These are phyloP conservation scores for Etheostoma perlongum DNA, from an alignment of 2,797 vertebrate genomes.

Conservation along the genomic window DNA sequence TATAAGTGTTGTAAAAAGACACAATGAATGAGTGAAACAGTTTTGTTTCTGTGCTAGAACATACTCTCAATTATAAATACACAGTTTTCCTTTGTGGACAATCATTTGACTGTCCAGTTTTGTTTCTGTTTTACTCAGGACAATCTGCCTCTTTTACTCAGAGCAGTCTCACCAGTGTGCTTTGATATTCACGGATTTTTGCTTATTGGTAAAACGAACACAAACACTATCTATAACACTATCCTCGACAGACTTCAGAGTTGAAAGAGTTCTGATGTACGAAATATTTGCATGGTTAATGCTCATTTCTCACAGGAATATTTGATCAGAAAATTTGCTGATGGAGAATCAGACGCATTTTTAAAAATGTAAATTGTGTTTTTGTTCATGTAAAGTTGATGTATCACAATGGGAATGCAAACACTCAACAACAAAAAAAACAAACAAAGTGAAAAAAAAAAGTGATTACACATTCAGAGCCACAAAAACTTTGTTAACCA, in stretches of 20 bases:
- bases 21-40: neutral
- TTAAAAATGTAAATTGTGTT: slow-evolving; percentile 62
- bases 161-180: slow-evolving; percentile 42
- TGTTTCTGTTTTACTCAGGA: slow-evolving; percentile 60
- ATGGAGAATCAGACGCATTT: slow-evolving; percentile 39
- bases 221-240: slow-evolving; percentile 41
- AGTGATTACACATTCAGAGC: neutral
- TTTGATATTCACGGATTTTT: slow-evolving; percentile 56
- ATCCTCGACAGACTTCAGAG: slow-evolving; percentile 50
- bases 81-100: slow-evolving; percentile 36
- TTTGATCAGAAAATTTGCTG: slow-evolving; percentile 55
- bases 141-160: slow-evolving; percentile 63
- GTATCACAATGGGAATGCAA: slow-evolving; percentile 24
- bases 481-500: neutral
- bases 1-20: neutral
- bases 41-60: too few relatives aligned
- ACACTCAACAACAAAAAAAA: slow-evolving; percentile 11
- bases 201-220: slow-evolving; percentile 49
- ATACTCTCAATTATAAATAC: too few relatives aligned
- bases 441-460: slow-evolving; percentile 8
- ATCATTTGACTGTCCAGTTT: slow-evolving; percentile 56
- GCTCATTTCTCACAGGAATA: slow-evolving; percentile 51
- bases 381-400: slow-evolving; percentile 36
- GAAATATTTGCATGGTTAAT: slow-evolving; percentile 57
- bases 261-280: slow-evolving; percentile 54